A percentile compares a stretch with the other conserved stretches of the same genome.
phyloP scores from a whole-genome alignment of 1,140 invertebrate species.

The Danaus melanippus region DNA sequence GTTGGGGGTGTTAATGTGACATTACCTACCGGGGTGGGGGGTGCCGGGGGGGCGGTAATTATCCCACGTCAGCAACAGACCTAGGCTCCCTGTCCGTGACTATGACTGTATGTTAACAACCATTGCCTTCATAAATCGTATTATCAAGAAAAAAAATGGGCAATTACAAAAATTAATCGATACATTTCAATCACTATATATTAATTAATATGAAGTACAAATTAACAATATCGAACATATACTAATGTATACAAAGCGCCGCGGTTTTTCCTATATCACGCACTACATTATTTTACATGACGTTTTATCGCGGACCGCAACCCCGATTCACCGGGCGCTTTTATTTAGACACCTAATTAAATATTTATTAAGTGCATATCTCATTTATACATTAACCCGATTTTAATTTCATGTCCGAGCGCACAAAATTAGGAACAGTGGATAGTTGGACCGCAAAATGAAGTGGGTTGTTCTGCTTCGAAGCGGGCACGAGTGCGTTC shows the following conservation, averaged over 20 bases:
- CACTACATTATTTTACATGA: slow-evolving; percentile 50
- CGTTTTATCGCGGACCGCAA: slow-evolving; percentile 49
- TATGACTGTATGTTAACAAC: slow-evolving; percentile 45
- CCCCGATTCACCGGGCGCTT: slow-evolving; percentile 41
- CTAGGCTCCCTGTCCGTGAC: slow-evolving; percentile 54
- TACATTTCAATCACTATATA: not conserved
- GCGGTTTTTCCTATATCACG: slow-evolving; percentile 40
- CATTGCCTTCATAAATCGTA: slow-evolving; percentile 35
- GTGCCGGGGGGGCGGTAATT: slow-evolving; percentile 43
- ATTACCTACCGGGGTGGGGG: slow-evolving; percentile 38
- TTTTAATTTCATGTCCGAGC: slow-evolving; percentile 69
- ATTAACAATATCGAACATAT: not conserved
- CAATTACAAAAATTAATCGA: not conserved
- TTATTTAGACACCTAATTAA: slow-evolving; percentile 71
- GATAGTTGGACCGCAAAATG: slow-evolving; percentile 59
- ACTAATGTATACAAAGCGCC: slow-evolving; percentile 23
- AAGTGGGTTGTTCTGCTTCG: slow-evolving; percentile 49
- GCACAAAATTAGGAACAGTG: slow-evolving; percentile 64
- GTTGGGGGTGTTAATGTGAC: slow-evolving; percentile 63
- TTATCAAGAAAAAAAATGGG: slow-evolving; percentile 15
- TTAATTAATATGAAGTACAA: not conserved
- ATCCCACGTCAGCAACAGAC: slow-evolving; percentile 60
- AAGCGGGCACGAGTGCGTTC: slow-evolving; percentile 31
- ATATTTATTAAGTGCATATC: slow-evolving; percentile 70
- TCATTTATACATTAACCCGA: slow-evolving; percentile 66